Percentiles rank a stretch among this genome's conserved stretches.
These are phyloP conservation scores for Rhegmatorhina hoffmannsi DNA, from an alignment of 2,113 vertebrate genomes.

Conservation along the genomic window DNA sequence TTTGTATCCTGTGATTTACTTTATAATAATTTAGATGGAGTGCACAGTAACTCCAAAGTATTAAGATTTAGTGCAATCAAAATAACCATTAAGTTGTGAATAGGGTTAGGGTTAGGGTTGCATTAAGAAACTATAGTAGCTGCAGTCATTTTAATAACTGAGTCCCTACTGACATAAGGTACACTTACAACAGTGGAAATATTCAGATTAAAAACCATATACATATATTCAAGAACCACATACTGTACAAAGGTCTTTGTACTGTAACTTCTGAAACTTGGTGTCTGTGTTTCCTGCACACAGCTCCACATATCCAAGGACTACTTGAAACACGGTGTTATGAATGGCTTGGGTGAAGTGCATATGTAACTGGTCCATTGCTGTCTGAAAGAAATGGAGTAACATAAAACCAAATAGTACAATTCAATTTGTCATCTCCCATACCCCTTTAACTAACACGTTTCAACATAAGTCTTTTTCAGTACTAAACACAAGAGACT, in stretches of 20 bases:
- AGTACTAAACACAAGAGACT: background rate
- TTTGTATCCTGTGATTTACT: background rate
- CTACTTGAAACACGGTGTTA: slow-evolving; percentile 98
- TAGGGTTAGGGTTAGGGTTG: no score
- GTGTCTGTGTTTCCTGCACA: slow-evolving; percentile 96
- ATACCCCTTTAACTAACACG: background rate
- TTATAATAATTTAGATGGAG: background rate
- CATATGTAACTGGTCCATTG: slow-evolving; percentile 99
- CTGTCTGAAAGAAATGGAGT: slow-evolving; percentile 81
- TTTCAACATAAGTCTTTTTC: background rate
- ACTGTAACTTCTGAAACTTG: slow-evolving; percentile 98
- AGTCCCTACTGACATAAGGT: background rate
- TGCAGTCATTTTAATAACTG: background rate
- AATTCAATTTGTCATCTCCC: background rate
- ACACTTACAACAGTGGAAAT: background rate
- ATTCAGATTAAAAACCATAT: background rate
- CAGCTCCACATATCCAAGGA: slow-evolving; percentile 96
- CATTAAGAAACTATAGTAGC: background rate
- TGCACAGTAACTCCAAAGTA: background rate
- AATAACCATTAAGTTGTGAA: background rate
- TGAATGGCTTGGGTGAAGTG: slow-evolving; percentile 99
- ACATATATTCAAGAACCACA: slow-evolving; percentile 24
- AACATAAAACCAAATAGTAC: background rate
- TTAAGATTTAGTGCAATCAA: background rate
- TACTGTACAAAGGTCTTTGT: slow-evolving; percentile 97